Percentiles rank a stretch among this genome's conserved stretches.
These are phyloP conservation scores for Rhinichthys osculus DNA, from an alignment of 2,797 vertebrate genomes.

Conservation along the genomic window DNA sequence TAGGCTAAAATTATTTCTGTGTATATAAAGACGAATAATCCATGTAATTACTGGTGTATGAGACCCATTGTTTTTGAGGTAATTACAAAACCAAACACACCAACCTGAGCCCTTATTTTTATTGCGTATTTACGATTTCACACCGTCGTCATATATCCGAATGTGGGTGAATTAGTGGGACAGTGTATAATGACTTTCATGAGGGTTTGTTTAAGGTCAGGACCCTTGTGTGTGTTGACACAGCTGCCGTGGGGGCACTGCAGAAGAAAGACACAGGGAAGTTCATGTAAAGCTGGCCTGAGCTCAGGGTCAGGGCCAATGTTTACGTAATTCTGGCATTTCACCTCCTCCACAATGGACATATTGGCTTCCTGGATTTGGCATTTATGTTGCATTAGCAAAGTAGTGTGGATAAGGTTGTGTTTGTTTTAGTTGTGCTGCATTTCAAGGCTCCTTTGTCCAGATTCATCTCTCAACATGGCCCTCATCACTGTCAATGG, in stretches of 20 bases:
- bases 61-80: not conserved
- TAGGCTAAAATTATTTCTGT: not conserved
- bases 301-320: constrained; percentile 63
- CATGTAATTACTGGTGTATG: not conserved
- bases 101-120: not conserved
- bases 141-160: constrained; percentile 54
- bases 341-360: not conserved
- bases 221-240: constrained; percentile 79
- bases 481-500: constrained; percentile 41
- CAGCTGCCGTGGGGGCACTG: constrained; percentile 74
- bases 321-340: constrained; percentile 3
- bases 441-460: constrained; percentile 42
- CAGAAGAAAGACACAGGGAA: constrained; percentile 60
- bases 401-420: constrained; percentile 48
- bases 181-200: constrained; percentile 68
- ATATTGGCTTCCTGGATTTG: not conserved
- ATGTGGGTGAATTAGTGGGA: constrained; percentile 64
- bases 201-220: constrained; percentile 77
- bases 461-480: constrained; percentile 43
- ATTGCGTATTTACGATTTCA: constrained; percentile 56
- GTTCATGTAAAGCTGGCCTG: constrained; percentile 66
- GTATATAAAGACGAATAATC: not conserved
- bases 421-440: constrained; percentile 41
- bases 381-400: constrained; percentile 44
- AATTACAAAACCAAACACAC: constrained; percentile 14